phyloP scores from a whole-genome alignment of 2,888 invertebrate genomes.

The Anodontia alba region DNA sequence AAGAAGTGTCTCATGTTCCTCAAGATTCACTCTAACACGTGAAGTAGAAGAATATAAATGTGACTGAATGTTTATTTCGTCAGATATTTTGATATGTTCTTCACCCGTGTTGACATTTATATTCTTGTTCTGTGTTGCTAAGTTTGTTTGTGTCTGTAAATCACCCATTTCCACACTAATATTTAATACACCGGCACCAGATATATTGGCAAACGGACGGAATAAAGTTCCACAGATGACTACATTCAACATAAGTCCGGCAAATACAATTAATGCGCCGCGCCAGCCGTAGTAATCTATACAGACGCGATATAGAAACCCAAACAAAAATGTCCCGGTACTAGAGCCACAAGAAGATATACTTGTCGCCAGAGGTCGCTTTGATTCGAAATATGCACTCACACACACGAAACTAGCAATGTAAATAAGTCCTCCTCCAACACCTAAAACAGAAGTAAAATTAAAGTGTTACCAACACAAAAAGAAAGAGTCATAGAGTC shows the following conservation, averaged over 20 bases:
- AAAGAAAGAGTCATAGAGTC: no score
- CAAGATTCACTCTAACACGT: no score
- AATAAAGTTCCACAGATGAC: constrained; percentile 95
- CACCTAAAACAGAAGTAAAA: constrained; percentile 86
- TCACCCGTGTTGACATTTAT: no score
- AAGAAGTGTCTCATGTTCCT: no score
- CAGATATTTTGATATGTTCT: no score
- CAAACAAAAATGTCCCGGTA: constrained; percentile 96
- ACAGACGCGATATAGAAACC: constrained; percentile 87
- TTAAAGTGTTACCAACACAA: no score
- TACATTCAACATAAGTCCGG: constrained; percentile 94
- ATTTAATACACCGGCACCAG: no score
- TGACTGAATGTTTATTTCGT: no score
- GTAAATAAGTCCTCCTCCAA: constrained; percentile 98
- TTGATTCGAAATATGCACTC: constrained; percentile 97
- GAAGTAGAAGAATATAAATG: no score
- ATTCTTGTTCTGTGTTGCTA: no score
- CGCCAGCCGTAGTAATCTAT: constrained; percentile 92
- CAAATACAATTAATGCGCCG: constrained; percentile 92
- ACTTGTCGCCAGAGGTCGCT: constrained; percentile 97
- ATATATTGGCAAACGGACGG: constrained; percentile 87
- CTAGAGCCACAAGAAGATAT: constrained; percentile 98
- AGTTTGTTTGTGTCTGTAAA: no score
- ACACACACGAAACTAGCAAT: constrained; percentile 99
- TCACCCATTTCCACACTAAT: no score